Conservation (phyloP, 2,888 invertebrate genomes). For the Antheraea assamensis region DNA sequence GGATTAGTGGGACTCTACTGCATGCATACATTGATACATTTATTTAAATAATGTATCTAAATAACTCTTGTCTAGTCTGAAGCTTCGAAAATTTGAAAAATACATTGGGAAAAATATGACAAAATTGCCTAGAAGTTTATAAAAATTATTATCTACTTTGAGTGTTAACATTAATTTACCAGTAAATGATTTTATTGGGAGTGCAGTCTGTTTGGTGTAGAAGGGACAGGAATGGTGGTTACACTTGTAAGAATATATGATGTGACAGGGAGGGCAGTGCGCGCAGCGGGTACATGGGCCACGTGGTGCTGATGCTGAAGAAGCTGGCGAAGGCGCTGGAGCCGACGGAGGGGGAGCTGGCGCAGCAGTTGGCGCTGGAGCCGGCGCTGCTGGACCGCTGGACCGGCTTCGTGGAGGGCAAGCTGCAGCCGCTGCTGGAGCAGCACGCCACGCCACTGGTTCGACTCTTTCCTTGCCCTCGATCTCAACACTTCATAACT, state of each 20-base stretch:
- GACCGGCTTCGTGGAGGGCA: slow-evolving; percentile 42
- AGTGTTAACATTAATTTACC: no score
- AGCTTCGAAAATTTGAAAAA: no score
- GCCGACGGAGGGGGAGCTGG: slow-evolving; percentile 29
- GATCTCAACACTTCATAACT: no score
- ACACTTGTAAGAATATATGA: background rate
- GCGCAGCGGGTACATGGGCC: slow-evolving; percentile 84
- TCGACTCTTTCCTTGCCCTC: slow-evolving; percentile 28
- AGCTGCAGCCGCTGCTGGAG: slow-evolving; percentile 48
- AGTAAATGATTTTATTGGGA: background rate
- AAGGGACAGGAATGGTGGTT: no score
- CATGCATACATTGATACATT: no score
- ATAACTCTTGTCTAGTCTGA: no score
- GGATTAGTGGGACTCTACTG: no score
- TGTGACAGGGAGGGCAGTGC: slow-evolving; percentile 30
- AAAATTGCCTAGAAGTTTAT: no score
- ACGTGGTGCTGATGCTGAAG: slow-evolving; percentile 73
- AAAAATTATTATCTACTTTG: no score
- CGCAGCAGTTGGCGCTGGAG: slow-evolving; percentile 31
- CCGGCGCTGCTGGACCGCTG: slow-evolving; percentile 37
- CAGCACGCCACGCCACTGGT: slow-evolving; percentile 62
- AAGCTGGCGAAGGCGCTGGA: slow-evolving; percentile 35
- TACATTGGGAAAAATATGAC: no score
- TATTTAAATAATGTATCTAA: no score
- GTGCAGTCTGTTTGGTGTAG: no score